These are phyloP conservation scores for Luperina nickerlii DNA, from an alignment of 2,888 invertebrate species.

Conservation along the genomic window DNA sequence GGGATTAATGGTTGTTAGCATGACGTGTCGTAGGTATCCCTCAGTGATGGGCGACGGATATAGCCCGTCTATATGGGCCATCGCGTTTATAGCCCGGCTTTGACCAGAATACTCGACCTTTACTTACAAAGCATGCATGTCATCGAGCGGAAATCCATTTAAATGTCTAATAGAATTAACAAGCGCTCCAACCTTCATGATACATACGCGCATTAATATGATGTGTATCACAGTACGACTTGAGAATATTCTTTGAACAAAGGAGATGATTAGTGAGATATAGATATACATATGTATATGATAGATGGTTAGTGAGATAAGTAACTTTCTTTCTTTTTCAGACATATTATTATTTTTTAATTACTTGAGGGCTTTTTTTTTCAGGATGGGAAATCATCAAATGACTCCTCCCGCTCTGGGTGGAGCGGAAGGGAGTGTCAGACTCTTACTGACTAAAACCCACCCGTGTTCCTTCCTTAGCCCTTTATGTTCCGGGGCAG, in stretches of 20 bases:
- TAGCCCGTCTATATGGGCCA: constrained; percentile 68
- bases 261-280: background rate
- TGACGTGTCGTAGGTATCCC: constrained; percentile 57
- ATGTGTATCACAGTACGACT: constrained; percentile 7
- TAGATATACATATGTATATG: no score
- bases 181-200: constrained; percentile 46
- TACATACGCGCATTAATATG: constrained; percentile 27
- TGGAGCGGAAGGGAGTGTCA: no score
- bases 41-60: constrained; percentile 70
- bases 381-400: no score
- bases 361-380: background rate
- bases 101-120: constrained; percentile 65
- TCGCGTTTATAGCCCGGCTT: constrained; percentile 69
- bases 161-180: constrained; percentile 51
- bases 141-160: constrained; percentile 38
- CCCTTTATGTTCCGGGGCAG: no score
- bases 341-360: background rate
- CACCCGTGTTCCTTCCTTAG: no score
- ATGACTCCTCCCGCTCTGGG: no score
- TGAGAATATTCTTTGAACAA: constrained; percentile 12
- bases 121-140: constrained; percentile 56
- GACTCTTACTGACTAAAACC: no score
- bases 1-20: constrained; percentile 54
- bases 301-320: background rate
- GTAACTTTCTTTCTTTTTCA: background rate